Base-by-base conservation (phyloP, 2,888 invertebrate genomes). In the Caradrina kadenii region DNA sequence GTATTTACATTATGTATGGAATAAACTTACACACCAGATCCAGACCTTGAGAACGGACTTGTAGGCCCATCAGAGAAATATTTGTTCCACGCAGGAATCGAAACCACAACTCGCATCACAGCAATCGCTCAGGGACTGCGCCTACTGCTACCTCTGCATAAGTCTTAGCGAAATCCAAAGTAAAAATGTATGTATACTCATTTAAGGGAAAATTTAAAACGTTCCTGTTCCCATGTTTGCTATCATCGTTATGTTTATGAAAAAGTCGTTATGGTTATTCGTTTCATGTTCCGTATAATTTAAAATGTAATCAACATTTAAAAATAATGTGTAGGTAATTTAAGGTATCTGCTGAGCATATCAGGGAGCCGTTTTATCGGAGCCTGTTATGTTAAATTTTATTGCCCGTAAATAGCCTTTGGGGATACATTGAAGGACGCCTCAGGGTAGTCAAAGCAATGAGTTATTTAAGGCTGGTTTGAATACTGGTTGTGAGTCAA, bases 231-330 rank as follows among this genome's bases (percentile, higher is more conserved):
- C 45, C 22, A 52, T 75, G 21, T 74, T 59, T 54, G 50, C 50
- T 22, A 31, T 31, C 22, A 63, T 66, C 60, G 48, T 67, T 56
- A 63, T 60, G n/a, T 63, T 71, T 77, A 76, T 56, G 65, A 48
- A 39, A 31, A 48, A 53, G 50, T 49, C 50, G 58, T 76, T 65
- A 71, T 15, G 62, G 58, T 54, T 73, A 64, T 65, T 65, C 45
- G 35, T 61, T 64, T 31, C 26, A 17, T 69, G 50, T 54, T 54
- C 8, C 58, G 31, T 61, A 35, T 61, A 56, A 60, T 71, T 62
- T 63, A 60, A 63, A 69, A 56, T 42, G 60, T 69, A 63, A 69
- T 76, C 22, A 53, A 21, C 17, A 26, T 60, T 74, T 48, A 52
- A 50, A 19, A 69, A 63, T 69, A 49, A 69, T 52, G 11, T 42